Evolutionary conservation across 2,888 invertebrate genomes (phyloP).

Genomic region (Chaetogeoica ovagalla): DNA sequence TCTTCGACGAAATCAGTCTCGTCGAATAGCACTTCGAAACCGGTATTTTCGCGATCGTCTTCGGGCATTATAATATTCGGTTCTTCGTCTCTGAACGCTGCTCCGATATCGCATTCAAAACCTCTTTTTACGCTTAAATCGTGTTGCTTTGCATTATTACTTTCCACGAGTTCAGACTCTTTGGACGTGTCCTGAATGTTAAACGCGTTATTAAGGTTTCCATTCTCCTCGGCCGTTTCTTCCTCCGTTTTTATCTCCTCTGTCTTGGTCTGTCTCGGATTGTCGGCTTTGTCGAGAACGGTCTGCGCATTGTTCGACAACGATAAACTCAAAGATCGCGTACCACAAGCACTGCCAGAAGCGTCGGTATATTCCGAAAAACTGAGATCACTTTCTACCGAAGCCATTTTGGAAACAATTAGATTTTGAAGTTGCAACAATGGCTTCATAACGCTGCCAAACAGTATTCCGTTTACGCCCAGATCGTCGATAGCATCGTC

Average conservation of each 20-base stretch:
- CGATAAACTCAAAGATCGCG: constrained; percentile 32
- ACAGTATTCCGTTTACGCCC: constrained; percentile 44
- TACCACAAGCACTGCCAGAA: constrained; percentile 6
- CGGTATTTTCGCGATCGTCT: constrained; percentile 25
- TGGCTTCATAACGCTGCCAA: constrained; percentile 42
- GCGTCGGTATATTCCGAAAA: constrained; percentile 41
- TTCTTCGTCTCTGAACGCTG: constrained; percentile 32
- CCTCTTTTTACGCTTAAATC: background rate
- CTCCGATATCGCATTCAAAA: constrained; percentile 5
- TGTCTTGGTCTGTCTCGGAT: background rate
- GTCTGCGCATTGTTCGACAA: constrained; percentile 31
- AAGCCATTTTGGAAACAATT: constrained; percentile 45
- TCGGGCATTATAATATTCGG: constrained; percentile 36
- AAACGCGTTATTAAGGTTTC: background rate
- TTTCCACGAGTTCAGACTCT: background rate
- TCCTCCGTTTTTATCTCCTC: background rate
- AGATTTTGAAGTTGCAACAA: constrained; percentile 41
- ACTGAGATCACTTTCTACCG: constrained; percentile 44
- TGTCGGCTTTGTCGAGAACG: background rate
- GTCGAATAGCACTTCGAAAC: constrained; percentile 27
- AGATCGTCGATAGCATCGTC: constrained; percentile 36
- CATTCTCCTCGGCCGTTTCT: background rate
- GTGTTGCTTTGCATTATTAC: background rate
- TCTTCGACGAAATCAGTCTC: constrained; percentile 50
- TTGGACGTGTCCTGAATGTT: background rate